Percentiles rank a stretch among this genome's conserved stretches.
phyloP scores from a whole-genome alignment of 1,140 invertebrate genomes.

The Cherax quadricarinatus region DNA sequence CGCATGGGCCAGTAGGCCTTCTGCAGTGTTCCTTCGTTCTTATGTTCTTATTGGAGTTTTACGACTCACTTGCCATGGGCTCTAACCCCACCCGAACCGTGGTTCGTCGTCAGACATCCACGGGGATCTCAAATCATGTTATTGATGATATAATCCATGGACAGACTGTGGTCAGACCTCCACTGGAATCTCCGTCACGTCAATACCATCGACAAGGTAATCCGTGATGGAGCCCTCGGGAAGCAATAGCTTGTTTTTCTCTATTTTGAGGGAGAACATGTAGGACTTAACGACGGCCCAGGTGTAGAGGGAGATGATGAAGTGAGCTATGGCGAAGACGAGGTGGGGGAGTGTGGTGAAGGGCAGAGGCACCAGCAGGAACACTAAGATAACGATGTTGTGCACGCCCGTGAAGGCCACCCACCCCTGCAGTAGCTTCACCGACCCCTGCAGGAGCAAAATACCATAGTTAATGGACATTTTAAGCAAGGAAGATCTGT shows the following conservation, averaged over 20 bases:
- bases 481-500: too few species aligned
- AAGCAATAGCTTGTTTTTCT: conserved; percentile 26
- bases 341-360: conserved; percentile 69
- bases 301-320: conserved; percentile 59
- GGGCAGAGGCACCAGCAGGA: conserved; percentile 59
- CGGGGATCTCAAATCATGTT: too few species aligned
- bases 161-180: not conserved
- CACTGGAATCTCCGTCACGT: conserved; percentile 40
- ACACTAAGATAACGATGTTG: conserved; percentile 56
- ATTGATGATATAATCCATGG: too few species aligned
- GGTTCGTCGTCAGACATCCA: not conserved
- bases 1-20: too few species aligned
- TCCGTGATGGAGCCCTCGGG: conserved; percentile 41
- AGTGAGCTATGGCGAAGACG: conserved; percentile 52
- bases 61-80: too few species aligned
- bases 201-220: conserved; percentile 60
- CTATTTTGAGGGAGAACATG: conserved; percentile 40
- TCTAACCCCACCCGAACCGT: too few species aligned
- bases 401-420: conserved; percentile 62
- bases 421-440: conserved; percentile 49
- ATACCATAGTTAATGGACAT: too few species aligned
- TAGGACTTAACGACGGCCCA: conserved; percentile 70
- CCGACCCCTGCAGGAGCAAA: conserved; percentile 14
- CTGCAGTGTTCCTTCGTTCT: too few species aligned
- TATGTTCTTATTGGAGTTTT: too few species aligned